These are phyloP conservation scores for Micrastur ruficollis DNA, from an alignment of 2,797 vertebrate species.

Conservation along the genomic window DNA sequence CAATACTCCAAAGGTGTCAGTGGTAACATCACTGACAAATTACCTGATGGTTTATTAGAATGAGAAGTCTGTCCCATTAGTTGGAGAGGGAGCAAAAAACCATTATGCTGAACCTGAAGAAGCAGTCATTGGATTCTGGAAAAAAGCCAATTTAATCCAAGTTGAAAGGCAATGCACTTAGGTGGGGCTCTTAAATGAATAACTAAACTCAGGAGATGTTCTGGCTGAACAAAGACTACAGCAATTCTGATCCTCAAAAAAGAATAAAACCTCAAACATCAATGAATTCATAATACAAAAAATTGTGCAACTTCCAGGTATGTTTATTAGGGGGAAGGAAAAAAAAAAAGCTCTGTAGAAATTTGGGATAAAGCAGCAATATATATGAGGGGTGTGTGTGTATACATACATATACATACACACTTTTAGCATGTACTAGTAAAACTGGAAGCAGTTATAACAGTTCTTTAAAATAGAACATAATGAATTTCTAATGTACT, in stretches of 20 bases:
- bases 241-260: neutral
- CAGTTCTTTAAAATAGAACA: conserved; percentile 6
- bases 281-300: neutral
- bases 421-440: neutral
- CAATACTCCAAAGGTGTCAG: neutral
- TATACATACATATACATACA: neutral
- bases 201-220: neutral
- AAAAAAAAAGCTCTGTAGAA: neutral
- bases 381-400: neutral
- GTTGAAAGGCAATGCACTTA: neutral
- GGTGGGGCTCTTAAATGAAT: neutral
- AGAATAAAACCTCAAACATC: neutral
- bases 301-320: neutral
- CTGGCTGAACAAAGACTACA: neutral
- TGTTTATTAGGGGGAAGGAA: neutral
- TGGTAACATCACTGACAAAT: neutral
- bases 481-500: conserved; percentile 24
- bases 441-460: neutral
- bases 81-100: neutral
- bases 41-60: neutral
- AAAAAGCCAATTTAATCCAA: neutral
- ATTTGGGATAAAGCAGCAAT: neutral
- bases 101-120: neutral
- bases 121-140: neutral
- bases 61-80: neutral